Percentiles rank a stretch among this genome's conserved stretches.
phyloP scores from a whole-genome alignment of 2,888 invertebrate species.

The Lycia hirtaria region DNA sequence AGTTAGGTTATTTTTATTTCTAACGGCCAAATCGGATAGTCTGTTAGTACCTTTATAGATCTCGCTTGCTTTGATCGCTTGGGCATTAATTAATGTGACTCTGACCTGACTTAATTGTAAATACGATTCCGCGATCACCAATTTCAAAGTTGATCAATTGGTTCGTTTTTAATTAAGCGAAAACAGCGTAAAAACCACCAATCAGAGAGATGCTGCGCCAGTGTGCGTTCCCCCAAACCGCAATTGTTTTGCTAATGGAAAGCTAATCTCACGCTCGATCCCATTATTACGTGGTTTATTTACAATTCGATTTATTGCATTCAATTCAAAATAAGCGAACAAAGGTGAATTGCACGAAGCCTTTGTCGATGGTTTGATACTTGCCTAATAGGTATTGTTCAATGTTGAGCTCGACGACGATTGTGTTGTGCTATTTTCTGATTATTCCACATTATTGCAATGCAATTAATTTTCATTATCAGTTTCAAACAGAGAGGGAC shows the following conservation, averaged over 20 bases:
- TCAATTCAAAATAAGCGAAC: slow-evolving; percentile 25
- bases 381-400: slow-evolving; percentile 11
- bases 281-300: slow-evolving; percentile 34
- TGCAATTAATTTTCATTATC: too few relatives aligned
- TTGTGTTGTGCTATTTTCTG: neutral
- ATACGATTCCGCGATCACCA: too few relatives aligned
- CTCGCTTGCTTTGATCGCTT: too few relatives aligned
- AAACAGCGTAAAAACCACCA: neutral
- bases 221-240: slow-evolving; percentile 20
- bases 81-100: too few relatives aligned
- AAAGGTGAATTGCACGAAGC: slow-evolving; percentile 19
- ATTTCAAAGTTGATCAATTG: too few relatives aligned
- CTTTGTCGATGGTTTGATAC: slow-evolving; percentile 12
- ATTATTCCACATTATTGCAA: neutral
- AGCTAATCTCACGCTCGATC: slow-evolving; percentile 38
- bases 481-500: neutral
- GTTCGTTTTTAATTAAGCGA: too few relatives aligned
- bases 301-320: slow-evolving; percentile 37
- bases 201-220: neutral
- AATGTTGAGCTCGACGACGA: neutral
- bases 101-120: too few relatives aligned
- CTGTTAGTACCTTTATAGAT: too few relatives aligned
- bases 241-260: slow-evolving; percentile 44
- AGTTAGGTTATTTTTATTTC: too few relatives aligned
- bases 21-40: too few relatives aligned